A percentile compares a stretch with the other conserved stretches of the same genome.
phyloP scores from a whole-genome alignment of 2,797 vertebrate genomes.

The Coranthus polyacanthus region DNA sequence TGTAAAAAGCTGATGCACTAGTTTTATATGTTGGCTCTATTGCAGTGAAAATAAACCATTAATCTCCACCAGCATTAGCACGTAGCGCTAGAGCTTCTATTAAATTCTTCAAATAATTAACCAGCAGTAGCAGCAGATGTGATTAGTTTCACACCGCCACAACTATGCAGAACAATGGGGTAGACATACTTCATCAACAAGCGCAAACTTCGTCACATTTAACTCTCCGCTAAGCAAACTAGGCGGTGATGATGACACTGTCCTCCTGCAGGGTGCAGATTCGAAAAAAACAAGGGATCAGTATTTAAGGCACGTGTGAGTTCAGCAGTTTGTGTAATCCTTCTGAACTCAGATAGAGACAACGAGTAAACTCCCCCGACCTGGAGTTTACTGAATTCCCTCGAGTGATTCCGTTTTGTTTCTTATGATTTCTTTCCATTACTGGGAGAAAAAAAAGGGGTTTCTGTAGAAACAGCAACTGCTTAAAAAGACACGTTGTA shows the following conservation, averaged over 20 bases:
- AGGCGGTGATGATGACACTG: constrained; percentile 52
- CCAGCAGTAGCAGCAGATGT: constrained; percentile 31
- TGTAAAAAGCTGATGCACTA: not conserved
- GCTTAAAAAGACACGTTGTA: constrained; percentile 64
- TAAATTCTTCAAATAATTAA: constrained; percentile 42
- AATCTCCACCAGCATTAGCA: not conserved
- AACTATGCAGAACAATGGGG: constrained; percentile 69
- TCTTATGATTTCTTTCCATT: constrained; percentile 41
- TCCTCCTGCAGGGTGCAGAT: constrained; percentile 45
- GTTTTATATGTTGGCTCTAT: constrained; percentile 1
- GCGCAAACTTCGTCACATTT: constrained; percentile 75
- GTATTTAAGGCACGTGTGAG: constrained; percentile 39
- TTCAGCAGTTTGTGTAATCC: constrained; percentile 48
- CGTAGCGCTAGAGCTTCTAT: constrained; percentile 3
- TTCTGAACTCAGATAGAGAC: constrained; percentile 42
- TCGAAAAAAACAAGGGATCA: constrained; percentile 44
- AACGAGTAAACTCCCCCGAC: constrained; percentile 33
- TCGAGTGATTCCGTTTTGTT: constrained; percentile 20
- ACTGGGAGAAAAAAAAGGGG: constrained; percentile 20
- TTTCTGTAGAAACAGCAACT: constrained; percentile 45
- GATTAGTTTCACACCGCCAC: constrained; percentile 59
- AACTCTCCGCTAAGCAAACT: constrained; percentile 71
- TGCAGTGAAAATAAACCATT: not conserved
- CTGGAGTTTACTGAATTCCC: constrained; percentile 41
- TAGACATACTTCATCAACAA: constrained; percentile 77